These are phyloP conservation scores for Brachionus paranguensis DNA, from an alignment of 1,140 invertebrate genomes.

Conservation along the genomic window DNA sequence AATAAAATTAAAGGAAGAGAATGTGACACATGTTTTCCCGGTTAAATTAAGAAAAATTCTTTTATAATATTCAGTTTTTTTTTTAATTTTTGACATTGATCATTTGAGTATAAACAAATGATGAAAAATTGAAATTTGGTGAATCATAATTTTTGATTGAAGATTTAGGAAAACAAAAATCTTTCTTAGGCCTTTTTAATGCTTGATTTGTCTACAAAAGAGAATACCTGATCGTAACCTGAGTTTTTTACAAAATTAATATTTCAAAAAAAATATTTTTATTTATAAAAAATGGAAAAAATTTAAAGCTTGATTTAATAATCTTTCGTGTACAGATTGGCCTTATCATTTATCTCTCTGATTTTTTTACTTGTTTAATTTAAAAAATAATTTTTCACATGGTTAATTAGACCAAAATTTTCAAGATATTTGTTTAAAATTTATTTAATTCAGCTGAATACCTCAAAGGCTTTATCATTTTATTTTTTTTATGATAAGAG, in stretches of 20 bases:
- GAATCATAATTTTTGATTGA: too few relatives aligned
- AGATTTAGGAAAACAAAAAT: too few relatives aligned
- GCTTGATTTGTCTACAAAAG: too few relatives aligned
- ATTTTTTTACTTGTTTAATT: background rate
- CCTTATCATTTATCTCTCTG: too few relatives aligned
- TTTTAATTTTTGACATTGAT: background rate
- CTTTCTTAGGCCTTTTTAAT: too few relatives aligned
- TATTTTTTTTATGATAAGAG: background rate
- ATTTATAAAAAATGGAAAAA: too few relatives aligned
- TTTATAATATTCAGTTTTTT: background rate
- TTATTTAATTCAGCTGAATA: background rate
- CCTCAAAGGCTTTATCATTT: background rate
- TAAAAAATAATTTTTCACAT: background rate
- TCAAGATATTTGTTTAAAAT: background rate
- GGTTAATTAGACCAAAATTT: background rate
- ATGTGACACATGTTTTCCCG: background rate
- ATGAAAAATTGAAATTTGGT: background rate
- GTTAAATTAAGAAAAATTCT: background rate
- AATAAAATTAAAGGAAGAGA: too few relatives aligned
- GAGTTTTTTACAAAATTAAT: too few relatives aligned
- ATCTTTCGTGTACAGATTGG: too few relatives aligned
- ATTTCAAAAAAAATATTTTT: too few relatives aligned
- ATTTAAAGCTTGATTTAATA: too few relatives aligned
- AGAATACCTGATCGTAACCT: too few relatives aligned
- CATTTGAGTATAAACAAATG: background rate